Base-by-base conservation (phyloP, 1,140 invertebrate species). In the Neodiprion lecontei region DNA sequence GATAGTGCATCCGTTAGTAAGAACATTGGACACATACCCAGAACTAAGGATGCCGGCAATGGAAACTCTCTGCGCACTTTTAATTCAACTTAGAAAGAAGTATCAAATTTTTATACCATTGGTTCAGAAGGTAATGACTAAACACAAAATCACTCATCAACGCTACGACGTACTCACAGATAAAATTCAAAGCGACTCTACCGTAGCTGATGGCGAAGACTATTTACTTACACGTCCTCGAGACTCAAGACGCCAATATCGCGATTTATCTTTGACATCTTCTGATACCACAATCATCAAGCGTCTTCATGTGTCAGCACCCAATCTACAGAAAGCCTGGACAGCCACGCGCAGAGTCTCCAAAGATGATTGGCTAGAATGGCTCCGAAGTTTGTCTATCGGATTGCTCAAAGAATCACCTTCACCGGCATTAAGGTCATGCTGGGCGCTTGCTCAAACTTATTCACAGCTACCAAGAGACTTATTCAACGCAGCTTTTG, bases 361-460 rank as follows among this genome's bases (percentile, higher is more conserved):
- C 7, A 98, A 98, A 86, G 98, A 99, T 79, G 98, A 99, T 87
- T 99, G 98, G 98, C 89, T 99, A 9, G 97, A 99, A 88, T 99
- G 98, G 98, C 85, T 99, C 9, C 90, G 95, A 68, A 91, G 96
- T 47, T 90, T 99, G 48, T 97, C 96, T 72, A 96, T 98, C 77
- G 97, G 97, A 74, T 89, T 99, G 11, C 89, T 99, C 3, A 98
- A 98, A 83, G 96, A 99, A 84, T 98, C 97, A 0, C 97, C 97
- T 7, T 98, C 97, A 17, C 96, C 97, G 17, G 96, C 97, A 1
- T 88, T 99, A 8, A 91, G 93, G 79, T 96, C 98, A 1, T 99
- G 97, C 83, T 94, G 95, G 85, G 94, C 95, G 23, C 88, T 99
- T 11, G 98, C 98, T 3, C 96, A 99, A 85, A 95, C 96, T 9